Evolutionary conservation across 2,888 invertebrate species (phyloP).

Genomic region (Chaetogeoica ovagalla): DNA sequence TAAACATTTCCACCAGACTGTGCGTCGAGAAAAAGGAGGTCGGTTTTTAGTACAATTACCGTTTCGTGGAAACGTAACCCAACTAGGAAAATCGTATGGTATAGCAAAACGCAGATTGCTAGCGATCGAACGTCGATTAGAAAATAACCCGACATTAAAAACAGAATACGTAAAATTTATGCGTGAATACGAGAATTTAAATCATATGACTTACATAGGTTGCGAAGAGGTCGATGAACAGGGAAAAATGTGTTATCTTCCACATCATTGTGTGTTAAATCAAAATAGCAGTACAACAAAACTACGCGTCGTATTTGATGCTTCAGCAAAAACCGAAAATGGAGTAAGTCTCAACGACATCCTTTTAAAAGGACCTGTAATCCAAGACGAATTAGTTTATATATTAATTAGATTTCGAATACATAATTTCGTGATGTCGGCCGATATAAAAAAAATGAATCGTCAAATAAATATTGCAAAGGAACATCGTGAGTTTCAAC

Average conservation of each 20-base stretch:
- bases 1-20: too few species aligned
- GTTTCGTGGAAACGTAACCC: too few species aligned
- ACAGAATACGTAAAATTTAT: background rate
- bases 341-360: background rate
- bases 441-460: background rate
- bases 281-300: background rate
- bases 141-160: background rate
- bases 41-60: too few species aligned
- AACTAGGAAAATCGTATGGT: too few species aligned
- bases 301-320: background rate
- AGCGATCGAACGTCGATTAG: background rate
- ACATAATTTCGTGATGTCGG: too few species aligned
- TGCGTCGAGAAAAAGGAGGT: too few species aligned
- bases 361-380: background rate
- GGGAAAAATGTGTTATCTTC: background rate
- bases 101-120: background rate
- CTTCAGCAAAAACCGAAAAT: background rate
- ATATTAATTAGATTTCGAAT: too few species aligned
- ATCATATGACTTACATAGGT: background rate
- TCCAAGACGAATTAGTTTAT: too few species aligned
- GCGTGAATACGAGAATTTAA: too few species aligned
- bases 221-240: background rate
- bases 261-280: background rate
- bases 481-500: conserved; percentile 7
- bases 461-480: conserved; percentile 1